Evolutionary conservation across 2,113 vertebrate species (phyloP), one percentile per base, ranked within the genome.

Genomic region (Mormyrus iriodes): DNA sequence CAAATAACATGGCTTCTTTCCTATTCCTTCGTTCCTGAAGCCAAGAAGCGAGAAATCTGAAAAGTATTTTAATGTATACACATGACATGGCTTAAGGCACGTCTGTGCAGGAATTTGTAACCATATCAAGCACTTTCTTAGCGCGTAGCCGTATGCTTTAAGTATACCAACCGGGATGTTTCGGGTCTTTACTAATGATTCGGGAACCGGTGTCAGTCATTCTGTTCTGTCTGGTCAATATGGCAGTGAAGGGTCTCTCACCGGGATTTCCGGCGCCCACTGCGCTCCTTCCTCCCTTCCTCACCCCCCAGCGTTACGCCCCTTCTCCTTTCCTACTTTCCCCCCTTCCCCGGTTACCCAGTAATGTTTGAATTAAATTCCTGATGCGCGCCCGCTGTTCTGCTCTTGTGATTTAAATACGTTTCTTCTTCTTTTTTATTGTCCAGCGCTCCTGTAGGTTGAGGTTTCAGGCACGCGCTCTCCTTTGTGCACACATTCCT

Each of bases 231-330:
- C 9, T 76, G 88, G 79, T 89, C 79, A 61, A n/a, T 48, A 61
- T 88, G 88, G 88, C 88, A 84, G 79, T 52, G 42, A 58, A 46
- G 79, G 88, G 24, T 89, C 76, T 61, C 21, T 35, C 53, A 48
- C 76, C 39, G 88, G 88, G 79, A 48, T 85, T 89, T 89, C 88
- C 88, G 88, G 88, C 79, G 51, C 88, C 52, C 21, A 24, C 24
- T 13, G 58, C 24, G n/a, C n/a, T n/a, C 55, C 39, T 44, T 76
- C 88, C 35, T 17, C 27, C 85, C 85, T 35, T 27, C 51, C 51
- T 53, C 85, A 1, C 27, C 85, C 13, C 49, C 85, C 83, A 48
- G 46, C 83, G 48, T 53, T 53, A 31, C 88, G 44, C 46, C 49
- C 44, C 49, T 53, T n/a, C 48, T 49, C 88, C 73, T 49, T 65